These are phyloP conservation scores for Camptogramma bilineatum DNA, from an alignment of 2,888 invertebrate species.

Conservation along the genomic window DNA sequence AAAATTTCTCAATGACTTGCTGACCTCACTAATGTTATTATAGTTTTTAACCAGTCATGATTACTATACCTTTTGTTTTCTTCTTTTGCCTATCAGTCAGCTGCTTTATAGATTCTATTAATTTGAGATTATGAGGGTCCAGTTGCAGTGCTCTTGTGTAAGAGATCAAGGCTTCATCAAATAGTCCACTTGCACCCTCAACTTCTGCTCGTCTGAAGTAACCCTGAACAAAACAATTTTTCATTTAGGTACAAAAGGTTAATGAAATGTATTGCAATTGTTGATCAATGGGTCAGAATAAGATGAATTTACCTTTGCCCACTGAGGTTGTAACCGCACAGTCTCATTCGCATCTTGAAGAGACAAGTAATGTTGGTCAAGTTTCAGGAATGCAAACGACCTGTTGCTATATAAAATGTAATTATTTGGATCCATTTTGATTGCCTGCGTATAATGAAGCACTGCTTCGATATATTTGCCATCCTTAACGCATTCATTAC, in stretches of 20 bases:
- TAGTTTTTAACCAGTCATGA: too few species aligned
- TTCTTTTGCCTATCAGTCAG: conserved; percentile 86
- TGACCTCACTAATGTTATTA: too few species aligned
- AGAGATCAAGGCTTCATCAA: conserved; percentile 88
- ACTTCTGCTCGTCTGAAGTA: conserved; percentile 91
- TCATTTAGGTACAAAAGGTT: neutral
- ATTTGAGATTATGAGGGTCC: conserved; percentile 87
- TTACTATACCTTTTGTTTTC: conserved; percentile 83
- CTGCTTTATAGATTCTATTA: conserved; percentile 87
- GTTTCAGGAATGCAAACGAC: conserved; percentile 91
- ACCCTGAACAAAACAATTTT: conserved; percentile 75
- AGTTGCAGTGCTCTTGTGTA: conserved; percentile 88
- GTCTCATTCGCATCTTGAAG: conserved; percentile 92
- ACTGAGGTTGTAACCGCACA: conserved; percentile 89
- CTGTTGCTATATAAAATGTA: conserved; percentile 91
- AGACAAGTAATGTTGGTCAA: conserved; percentile 91
- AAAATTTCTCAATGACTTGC: too few species aligned
- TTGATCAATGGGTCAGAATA: neutral
- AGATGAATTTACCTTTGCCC: conserved; percentile 88
- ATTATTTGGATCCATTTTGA: conserved; percentile 90
- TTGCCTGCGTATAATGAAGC: conserved; percentile 91
- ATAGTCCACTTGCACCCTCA: conserved; percentile 88
- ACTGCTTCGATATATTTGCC: conserved; percentile 91
- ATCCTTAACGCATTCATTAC: conserved; percentile 91
- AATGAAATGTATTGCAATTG: neutral